Base-by-base conservation (phyloP, 1,140 invertebrate genomes). In the Steinernema khuongi region DNA sequence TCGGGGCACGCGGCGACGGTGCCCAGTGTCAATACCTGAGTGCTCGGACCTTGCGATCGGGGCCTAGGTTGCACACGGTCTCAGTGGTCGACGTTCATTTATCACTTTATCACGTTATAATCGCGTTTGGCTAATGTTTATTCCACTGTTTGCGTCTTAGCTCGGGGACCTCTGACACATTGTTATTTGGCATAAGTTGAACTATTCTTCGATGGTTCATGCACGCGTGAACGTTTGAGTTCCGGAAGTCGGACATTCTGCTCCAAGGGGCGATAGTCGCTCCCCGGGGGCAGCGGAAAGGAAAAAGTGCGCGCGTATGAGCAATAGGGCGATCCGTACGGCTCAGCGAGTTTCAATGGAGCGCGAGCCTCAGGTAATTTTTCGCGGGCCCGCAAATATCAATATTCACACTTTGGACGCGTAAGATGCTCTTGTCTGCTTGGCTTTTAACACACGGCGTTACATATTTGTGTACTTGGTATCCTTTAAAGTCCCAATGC, bases 371-470 rank as follows among this genome's bases (percentile, higher is more conserved):
- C 50, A 60, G 50, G 50, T 60, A 60, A 60, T 60, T 60, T 60
- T 60, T 60, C 50, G 19, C 50, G 50, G 50, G 14, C 50, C 19
- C 26, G 26, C 14, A 26, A 60, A 60, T 60, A 60, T 60, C 50
- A 60, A 60, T 60, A 60, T 60, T 60, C 50, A 60, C 22, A 60
- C 50, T 60, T 60, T 60, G 22, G n/a, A n/a, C 50, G 26, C n/a
- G 36, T 41, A 11, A 41, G 36, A 41, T n/a, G 36, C n/a, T 41
- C 36, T 41, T 41, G 36, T 41, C 36, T 41, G 36, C 36, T 41
- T n/a, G 7, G 36, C 7, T 41, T 7, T 41, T 11, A 7, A 11
- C 7, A 7, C n/a, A 41, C 36, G 36, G 7, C n/a, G 36, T n/a
- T n/a, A n/a, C n/a, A n/a, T n/a, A n/a, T n/a, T n/a, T n/a, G n/a